Evolutionary conservation across 1,140 invertebrate species (phyloP).

Genomic region (Branchinecta lindahli): DNA sequence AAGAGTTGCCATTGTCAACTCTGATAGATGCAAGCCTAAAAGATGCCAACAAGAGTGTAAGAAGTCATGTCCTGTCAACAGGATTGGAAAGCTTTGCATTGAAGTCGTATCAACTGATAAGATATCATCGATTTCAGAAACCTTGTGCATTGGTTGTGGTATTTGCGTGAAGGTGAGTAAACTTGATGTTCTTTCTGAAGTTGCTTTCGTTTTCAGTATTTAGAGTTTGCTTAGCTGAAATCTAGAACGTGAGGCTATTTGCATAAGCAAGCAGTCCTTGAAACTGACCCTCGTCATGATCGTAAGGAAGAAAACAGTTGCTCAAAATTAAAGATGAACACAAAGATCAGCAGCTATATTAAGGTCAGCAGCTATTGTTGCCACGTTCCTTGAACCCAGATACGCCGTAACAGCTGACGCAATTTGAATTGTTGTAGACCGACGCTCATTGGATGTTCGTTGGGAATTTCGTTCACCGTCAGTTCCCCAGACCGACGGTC

Average conservation of each 20-base stretch:
- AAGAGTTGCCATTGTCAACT: conserved; percentile 95
- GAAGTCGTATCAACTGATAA: conserved; percentile 95
- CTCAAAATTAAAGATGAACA: too few species aligned
- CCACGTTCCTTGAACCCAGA: too few species aligned
- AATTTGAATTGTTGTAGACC: too few species aligned
- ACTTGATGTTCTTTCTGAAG: conserved; percentile 11
- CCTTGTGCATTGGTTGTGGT: conserved; percentile 98
- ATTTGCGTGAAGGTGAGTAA: conserved; percentile 64
- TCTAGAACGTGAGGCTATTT: background rate
- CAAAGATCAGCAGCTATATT: too few species aligned
- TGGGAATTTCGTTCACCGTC: too few species aligned
- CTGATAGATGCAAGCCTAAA: conserved; percentile 97
- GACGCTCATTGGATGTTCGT: too few species aligned
- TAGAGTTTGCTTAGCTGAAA: background rate
- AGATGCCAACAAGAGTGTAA: conserved; percentile 98
- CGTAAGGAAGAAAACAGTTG: too few species aligned
- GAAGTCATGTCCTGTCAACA: conserved; percentile 91
- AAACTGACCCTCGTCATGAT: too few species aligned
- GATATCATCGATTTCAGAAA: conserved; percentile 94
- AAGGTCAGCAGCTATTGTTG: too few species aligned
- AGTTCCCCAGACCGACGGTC: too few species aligned
- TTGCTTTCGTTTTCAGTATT: background rate
- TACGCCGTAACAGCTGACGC: too few species aligned
- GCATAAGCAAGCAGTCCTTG: too few species aligned
- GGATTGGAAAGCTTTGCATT: conserved; percentile 98